Base-by-base conservation (phyloP, 2,888 invertebrate species). In the Anthophora plumipes region DNA sequence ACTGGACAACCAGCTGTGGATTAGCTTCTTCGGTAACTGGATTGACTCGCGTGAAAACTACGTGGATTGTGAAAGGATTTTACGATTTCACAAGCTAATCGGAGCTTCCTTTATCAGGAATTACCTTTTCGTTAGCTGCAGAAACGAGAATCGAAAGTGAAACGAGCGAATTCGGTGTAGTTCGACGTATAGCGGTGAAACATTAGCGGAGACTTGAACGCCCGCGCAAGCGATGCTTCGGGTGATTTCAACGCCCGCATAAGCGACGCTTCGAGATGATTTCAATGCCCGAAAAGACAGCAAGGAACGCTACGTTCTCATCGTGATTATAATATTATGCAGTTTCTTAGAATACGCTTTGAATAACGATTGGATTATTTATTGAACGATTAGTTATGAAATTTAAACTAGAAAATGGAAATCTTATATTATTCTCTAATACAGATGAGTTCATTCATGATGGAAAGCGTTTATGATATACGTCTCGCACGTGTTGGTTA, bases 21-120 rank as follows among this genome's bases (percentile, higher is more conserved):
- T 85, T 80, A 87, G 83, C 74, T 77, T 86, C 87, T 89, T 88
- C 90, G 89, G 86, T 90, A 92, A 92, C 92, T 93, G 90, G 92
- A 93, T 92, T 92, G 90, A 83, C 50, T 57, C 74, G 77, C 82
- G 85, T 87, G 89, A 89, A 31, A 92, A 92, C 92, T 90, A 90
- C 91, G 90, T 89, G 74, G 69, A 12, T 77, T 76, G 81, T 82
- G 72, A 80, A 80, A 82, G 55, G 82, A 68, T 59, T 43, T 50
- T 11, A 20, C 77, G 76, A 68, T 66, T 68, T 80, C 81, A 61
- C 75, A 59, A 48, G 57, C 83, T 80, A 8, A 11, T 57, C 12
- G 12, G 39, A n/a, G 41, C 67, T 63, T 75, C 75, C 61, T 75
- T 67, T 20, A 25, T 70, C 46, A 17, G 17, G 48, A 25, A 60